Base-by-base conservation (phyloP, 2,888 invertebrate species). In the Argyra leucocephala region DNA sequence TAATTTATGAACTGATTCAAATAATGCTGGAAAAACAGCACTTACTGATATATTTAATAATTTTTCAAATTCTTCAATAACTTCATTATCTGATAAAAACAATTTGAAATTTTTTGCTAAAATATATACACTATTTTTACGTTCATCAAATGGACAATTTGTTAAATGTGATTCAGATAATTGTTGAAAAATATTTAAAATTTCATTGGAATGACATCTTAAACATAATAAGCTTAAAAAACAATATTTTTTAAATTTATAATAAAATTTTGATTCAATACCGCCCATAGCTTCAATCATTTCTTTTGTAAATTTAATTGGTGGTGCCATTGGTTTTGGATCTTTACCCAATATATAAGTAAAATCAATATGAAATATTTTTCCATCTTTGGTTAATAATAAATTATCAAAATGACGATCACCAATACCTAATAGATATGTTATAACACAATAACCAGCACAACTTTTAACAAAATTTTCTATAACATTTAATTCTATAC, bases 291-390 rank as follows among this genome's bases (percentile, higher is more conserved):
- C 58, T 9, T 22, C 58, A 58, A 58, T 58, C 48, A 48, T 48
- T 48, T 48, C 48, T 48, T 48, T 48, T 48, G 48, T 48, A 48
- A 48, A 48, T 48, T 48, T 48, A 18, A 48, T 48, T 12, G 48
- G 9, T 48, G 48, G 48, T 48, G 48, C 48, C 48, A 48, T 48
- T 18, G 48, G 48, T 48, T 48, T 48, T 3, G 48, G 48, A 48
- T 48, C 48, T 48, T 48, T 48, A 12, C 48, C 48, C 15, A 48
- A 48, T 18, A 48, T 48, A 48, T 48, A 48, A 48, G 18, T 48
- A 48, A 48, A 48, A 48, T 48, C 48, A 48, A 48, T 48, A 48
- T 48, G 48, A 48, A 48, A 48, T 48, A 48, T 18, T 48, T 48
- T 48, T 18, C 48, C 48, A 48, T 48, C 48, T 48, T 48, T 48